Percentiles rank a stretch among this genome's conserved stretches.
Conservation (phyloP, 2,888 invertebrate genomes). For the Ormyrus nitidulus region DNA sequence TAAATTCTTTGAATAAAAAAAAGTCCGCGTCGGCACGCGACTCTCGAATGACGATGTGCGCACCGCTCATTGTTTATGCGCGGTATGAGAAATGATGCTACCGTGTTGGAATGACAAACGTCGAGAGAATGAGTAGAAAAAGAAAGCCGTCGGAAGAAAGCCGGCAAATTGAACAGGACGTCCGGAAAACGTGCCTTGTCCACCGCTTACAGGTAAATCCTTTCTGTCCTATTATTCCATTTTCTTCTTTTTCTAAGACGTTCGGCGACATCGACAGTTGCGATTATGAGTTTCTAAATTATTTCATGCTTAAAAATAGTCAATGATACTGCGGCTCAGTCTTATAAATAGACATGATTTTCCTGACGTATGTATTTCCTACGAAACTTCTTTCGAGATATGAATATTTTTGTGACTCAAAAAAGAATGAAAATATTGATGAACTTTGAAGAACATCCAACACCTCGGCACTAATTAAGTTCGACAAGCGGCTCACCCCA, state of each 20-base stretch:
- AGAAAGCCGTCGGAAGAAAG: background rate
- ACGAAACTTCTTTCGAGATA: no score
- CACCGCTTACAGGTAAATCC: background rate
- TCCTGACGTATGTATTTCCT: no score
- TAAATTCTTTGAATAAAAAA: constrained; percentile 1
- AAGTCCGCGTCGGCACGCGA: constrained; percentile 55
- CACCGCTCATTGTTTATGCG: constrained; percentile 52
- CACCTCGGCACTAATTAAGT: background rate
- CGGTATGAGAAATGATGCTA: constrained; percentile 67
- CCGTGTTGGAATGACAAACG: constrained; percentile 60
- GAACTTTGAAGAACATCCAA: no score
- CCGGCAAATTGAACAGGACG: constrained; percentile 24
- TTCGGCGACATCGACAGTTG: no score
- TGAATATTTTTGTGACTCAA: no score
- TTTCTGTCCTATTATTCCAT: background rate
- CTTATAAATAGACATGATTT: no score
- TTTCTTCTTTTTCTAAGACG: constrained; percentile 4
- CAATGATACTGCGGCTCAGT: no score
- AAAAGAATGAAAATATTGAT: no score
- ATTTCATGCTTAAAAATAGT: no score
- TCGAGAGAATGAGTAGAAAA: constrained; percentile 55
- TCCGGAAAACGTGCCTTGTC: constrained; percentile 34
- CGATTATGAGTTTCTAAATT: no score
- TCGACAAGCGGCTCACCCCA: background rate
- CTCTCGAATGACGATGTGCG: background rate